Percentiles rank a stretch among this genome's conserved stretches.
These are phyloP conservation scores for Gordius sp. DNA, from an alignment of 2,888 invertebrate genomes.

Conservation along the genomic window DNA sequence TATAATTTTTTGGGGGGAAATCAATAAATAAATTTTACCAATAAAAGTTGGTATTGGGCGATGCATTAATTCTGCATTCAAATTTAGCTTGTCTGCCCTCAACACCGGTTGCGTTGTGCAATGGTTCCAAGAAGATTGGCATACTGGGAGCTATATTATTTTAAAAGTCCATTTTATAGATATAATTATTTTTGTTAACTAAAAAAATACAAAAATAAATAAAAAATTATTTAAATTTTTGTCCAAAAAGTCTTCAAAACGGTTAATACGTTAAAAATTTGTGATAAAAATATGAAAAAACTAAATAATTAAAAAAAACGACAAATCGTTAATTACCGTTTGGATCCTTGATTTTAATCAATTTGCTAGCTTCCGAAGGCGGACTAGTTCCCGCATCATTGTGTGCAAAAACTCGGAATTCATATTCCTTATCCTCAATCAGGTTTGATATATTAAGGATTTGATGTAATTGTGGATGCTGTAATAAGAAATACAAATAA, in stretches of 20 bases:
- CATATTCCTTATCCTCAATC: constrained; percentile 85
- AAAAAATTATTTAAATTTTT: neutral
- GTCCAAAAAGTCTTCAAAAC: neutral
- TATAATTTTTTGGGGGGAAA: neutral
- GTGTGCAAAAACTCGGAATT: constrained; percentile 84
- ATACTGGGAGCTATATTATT: constrained; percentile 46
- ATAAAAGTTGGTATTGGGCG: constrained; percentile 58
- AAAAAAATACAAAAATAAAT: constrained; percentile 1
- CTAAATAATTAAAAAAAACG: neutral
- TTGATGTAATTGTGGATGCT: constrained; percentile 20
- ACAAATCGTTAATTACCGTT: constrained; percentile 33
- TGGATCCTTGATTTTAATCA: constrained; percentile 73
- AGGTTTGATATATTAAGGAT: constrained; percentile 76
- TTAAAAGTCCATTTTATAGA: constrained; percentile 17
- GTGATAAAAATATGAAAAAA: neutral
- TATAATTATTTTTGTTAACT: constrained; percentile 13
- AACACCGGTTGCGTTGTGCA: constrained; percentile 58
- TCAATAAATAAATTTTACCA: constrained; percentile 37
- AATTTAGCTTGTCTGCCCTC: constrained; percentile 84
- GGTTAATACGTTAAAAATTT: neutral
- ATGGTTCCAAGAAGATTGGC: constrained; percentile 58
- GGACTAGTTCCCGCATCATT: constrained; percentile 51
- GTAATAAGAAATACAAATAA: neutral
- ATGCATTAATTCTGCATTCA: constrained; percentile 61
- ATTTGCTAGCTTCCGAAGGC: constrained; percentile 56